These are phyloP conservation scores for Sycobia sp. DNA, from an alignment of 1,140 invertebrate genomes.

Conservation along the genomic window DNA sequence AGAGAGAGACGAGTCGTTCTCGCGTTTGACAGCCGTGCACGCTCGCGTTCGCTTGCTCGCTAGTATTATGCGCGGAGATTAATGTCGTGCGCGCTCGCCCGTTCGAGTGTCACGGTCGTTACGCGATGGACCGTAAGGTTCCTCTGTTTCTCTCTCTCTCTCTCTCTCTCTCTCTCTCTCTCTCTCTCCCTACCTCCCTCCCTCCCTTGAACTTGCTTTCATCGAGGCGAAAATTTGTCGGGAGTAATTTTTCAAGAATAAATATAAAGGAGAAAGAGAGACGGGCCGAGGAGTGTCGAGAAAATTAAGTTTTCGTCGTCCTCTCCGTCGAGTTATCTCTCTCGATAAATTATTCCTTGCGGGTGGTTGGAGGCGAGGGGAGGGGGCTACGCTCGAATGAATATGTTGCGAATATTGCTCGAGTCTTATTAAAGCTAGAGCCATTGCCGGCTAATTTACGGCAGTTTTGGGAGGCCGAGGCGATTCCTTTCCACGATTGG, in stretches of 20 bases:
- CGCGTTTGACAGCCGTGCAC: conserved; percentile 35
- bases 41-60: too few species aligned
- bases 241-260: conserved; percentile 32
- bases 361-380: not conserved
- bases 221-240: conserved; percentile 44
- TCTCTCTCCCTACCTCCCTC: not conserved
- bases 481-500: too few species aligned
- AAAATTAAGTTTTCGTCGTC: conserved; percentile 33
- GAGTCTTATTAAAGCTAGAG: conserved; percentile 22
- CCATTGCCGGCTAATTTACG: conserved; percentile 1
- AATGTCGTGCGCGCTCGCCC: conserved; percentile 47
- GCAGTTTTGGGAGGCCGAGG: too few species aligned
- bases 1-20: too few species aligned
- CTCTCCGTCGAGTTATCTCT: conserved; percentile 12
- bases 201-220: conserved; percentile 35
- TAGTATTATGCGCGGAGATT: conserved; percentile 52
- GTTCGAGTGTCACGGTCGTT: conserved; percentile 40
- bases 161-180: not conserved
- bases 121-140: too few species aligned
- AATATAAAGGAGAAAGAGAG: too few species aligned
- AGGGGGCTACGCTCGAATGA: not conserved
- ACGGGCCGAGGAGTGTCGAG: not conserved
- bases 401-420: conserved; percentile 12
- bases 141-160: not conserved
- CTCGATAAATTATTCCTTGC: conserved; percentile 16